phyloP scores from a whole-genome alignment of 1,140 invertebrate species.

The Atta colombica region DNA sequence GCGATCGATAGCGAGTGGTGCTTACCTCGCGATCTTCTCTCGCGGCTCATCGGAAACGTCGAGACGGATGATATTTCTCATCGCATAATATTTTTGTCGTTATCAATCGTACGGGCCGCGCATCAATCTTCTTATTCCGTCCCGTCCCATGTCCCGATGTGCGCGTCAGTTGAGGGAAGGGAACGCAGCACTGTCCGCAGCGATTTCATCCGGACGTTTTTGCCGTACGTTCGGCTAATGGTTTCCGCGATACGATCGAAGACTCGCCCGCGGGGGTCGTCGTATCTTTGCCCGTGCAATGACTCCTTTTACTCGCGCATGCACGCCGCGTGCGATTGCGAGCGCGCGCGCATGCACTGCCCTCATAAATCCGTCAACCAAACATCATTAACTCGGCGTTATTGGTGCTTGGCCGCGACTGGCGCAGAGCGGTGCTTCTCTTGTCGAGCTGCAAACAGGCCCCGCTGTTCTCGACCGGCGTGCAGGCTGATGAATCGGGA shows the following conservation, averaged over 20 bases:
- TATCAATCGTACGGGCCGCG: constrained; percentile 66
- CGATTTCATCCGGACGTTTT: constrained; percentile 61
- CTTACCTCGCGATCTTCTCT: constrained; percentile 20
- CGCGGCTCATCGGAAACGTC: neutral
- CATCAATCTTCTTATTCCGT: constrained; percentile 70
- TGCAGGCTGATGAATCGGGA: constrained; percentile 70
- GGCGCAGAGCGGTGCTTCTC: constrained; percentile 61
- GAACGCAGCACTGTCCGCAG: neutral
- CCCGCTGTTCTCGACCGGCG: constrained; percentile 69
- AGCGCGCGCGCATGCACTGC: constrained; percentile 52
- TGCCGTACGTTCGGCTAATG: constrained; percentile 68
- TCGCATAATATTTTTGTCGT: constrained; percentile 65
- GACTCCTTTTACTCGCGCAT: constrained; percentile 71
- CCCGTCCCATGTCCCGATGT: neutral
- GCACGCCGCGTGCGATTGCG: constrained; percentile 46
- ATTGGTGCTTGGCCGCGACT: constrained; percentile 76
- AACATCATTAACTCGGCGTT: constrained; percentile 79
- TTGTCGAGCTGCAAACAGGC: constrained; percentile 69
- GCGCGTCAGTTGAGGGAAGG: constrained; percentile 40
- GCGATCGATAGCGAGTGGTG: neutral
- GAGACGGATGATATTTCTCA: constrained; percentile 12
- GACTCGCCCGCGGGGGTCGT: constrained; percentile 67
- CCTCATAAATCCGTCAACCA: constrained; percentile 79
- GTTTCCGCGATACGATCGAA: constrained; percentile 76
- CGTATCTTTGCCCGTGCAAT: constrained; percentile 77